Conservation (phyloP, 2,888 invertebrate species). For the Parnassius glacialis region DNA sequence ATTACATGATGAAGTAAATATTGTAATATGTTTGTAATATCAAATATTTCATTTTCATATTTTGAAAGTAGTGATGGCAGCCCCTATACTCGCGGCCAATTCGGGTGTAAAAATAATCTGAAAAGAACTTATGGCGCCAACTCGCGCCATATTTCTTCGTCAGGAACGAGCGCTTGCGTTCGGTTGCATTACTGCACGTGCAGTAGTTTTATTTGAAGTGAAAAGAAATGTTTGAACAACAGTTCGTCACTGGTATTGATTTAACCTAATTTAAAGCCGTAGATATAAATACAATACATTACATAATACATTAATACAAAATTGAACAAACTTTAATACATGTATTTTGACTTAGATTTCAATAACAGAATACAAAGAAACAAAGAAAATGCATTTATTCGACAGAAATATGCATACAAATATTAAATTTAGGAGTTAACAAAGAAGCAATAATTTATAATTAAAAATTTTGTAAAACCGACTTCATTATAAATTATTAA, state of each 20-base stretch:
- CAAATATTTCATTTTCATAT: background rate
- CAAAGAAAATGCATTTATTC: too few relatives aligned
- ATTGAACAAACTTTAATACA: too few relatives aligned
- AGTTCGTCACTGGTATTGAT: conserved; percentile 4
- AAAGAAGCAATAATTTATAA: too few relatives aligned
- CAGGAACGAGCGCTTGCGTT: conserved; percentile 14
- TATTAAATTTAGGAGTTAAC: too few relatives aligned
- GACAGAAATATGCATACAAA: too few relatives aligned
- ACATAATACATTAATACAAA: too few relatives aligned
- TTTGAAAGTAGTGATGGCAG: conserved; percentile 2
- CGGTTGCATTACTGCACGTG: conserved; percentile 6
- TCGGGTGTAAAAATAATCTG: conserved; percentile 61
- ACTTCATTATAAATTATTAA: too few relatives aligned
- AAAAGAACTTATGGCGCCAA: conserved; percentile 63
- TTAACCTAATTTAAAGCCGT: background rate
- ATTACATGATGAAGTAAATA: too few relatives aligned
- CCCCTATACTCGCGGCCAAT: conserved; percentile 38
- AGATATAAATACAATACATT: too few relatives aligned
- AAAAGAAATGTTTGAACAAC: conserved; percentile 5
- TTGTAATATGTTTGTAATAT: background rate
- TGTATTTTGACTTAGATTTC: too few relatives aligned
- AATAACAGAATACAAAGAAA: too few relatives aligned
- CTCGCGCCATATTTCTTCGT: conserved; percentile 34
- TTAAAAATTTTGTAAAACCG: too few relatives aligned
- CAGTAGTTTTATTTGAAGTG: conserved; percentile 11